Conservation (phyloP, 1,140 invertebrate species). For the Lordiphosa mommai region DNA sequence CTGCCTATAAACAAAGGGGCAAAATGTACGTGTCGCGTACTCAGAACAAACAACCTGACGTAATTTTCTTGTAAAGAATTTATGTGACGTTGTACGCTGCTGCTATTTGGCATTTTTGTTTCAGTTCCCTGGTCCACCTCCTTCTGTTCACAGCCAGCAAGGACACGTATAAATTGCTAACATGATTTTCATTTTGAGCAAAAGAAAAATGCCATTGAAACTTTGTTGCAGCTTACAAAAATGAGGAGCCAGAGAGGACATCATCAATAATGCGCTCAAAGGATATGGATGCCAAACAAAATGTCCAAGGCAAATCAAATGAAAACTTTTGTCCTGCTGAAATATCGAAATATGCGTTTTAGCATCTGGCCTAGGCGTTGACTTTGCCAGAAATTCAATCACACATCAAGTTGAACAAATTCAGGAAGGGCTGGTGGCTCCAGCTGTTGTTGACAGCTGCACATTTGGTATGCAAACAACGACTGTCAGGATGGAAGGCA, state of each 20-base stretch:
- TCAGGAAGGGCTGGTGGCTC: constrained; percentile 9
- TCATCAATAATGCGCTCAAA: constrained; percentile 55
- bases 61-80: constrained; percentile 43
- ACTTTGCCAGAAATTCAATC: constrained; percentile 65
- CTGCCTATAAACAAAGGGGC: constrained; percentile 26
- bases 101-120: constrained; percentile 49
- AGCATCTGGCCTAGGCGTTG: constrained; percentile 32
- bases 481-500: constrained; percentile 20
- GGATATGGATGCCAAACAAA: constrained; percentile 19
- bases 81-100: constrained; percentile 29
- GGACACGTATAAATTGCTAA: constrained; percentile 65
- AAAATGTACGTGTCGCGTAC: neutral
- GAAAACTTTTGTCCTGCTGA: constrained; percentile 35
- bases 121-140: constrained; percentile 26
- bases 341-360: constrained; percentile 11
- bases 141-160: constrained; percentile 14
- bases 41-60: constrained; percentile 21
- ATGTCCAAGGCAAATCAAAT: constrained; percentile 48
- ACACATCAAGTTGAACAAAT: constrained; percentile 53
- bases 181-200: constrained; percentile 29
- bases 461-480: constrained; percentile 17
- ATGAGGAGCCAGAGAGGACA: neutral
- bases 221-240: constrained; percentile 21
- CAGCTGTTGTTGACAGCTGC: constrained; percentile 45
- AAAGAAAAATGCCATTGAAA: constrained; percentile 30